phyloP scores from a whole-genome alignment of 2,888 invertebrate genomes.

The Harpagoxenus sublaevis region DNA sequence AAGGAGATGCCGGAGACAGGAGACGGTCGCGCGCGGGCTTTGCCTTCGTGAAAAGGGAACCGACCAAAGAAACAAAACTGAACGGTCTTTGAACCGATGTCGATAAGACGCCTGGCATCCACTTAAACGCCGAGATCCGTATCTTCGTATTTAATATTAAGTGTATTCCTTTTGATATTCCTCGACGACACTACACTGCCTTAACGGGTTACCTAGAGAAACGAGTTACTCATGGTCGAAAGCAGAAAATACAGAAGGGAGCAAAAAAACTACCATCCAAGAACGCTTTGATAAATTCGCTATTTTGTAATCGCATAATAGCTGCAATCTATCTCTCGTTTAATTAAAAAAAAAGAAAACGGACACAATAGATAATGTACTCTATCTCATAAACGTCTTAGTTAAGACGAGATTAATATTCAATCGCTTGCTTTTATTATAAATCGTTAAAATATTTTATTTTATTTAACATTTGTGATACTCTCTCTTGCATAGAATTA shows the following conservation, averaged over 20 bases:
- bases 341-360: constrained; percentile 33
- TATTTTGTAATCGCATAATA: constrained; percentile 69
- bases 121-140: constrained; percentile 80
- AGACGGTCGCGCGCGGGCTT: constrained; percentile 53
- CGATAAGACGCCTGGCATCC: constrained; percentile 77
- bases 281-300: constrained; percentile 68
- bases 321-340: constrained; percentile 56
- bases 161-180: constrained; percentile 83
- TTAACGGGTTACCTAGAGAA: constrained; percentile 73
- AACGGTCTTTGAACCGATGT: constrained; percentile 73
- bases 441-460: neutral
- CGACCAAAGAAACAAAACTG: constrained; percentile 77
- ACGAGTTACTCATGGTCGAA: constrained; percentile 56
- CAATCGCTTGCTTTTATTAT: neutral
- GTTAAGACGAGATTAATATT: constrained; percentile 12
- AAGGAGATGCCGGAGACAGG: neutral
- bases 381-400: neutral
- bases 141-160: constrained; percentile 82
- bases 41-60: constrained; percentile 65
- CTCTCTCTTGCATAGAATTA: no score
- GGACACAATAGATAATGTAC: neutral
- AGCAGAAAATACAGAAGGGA: neutral
- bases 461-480: no score
- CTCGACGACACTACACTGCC: constrained; percentile 64
- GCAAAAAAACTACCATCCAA: constrained; percentile 50